These are phyloP conservation scores for Parnassius apollo DNA, from an alignment of 2,888 invertebrate species.

Conservation along the genomic window DNA sequence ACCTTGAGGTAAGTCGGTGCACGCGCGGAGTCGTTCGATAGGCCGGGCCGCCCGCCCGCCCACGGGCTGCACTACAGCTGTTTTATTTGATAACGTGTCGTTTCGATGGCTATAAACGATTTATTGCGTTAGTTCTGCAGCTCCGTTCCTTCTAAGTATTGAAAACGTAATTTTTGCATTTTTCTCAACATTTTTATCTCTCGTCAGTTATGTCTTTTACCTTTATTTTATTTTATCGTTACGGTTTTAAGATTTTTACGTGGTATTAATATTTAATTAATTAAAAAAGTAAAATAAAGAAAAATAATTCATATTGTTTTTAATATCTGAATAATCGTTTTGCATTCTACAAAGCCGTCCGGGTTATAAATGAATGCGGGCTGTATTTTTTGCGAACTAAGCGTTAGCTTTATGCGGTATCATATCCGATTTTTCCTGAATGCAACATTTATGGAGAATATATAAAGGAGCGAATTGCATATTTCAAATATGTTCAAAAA, in stretches of 20 bases:
- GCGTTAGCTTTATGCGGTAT: neutral
- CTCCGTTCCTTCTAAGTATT: neutral
- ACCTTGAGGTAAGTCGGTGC: slow-evolving; percentile 75
- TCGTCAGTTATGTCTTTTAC: neutral
- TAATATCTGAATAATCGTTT: no score
- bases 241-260: neutral
- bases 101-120: slow-evolving; percentile 30
- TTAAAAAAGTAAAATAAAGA: no score
- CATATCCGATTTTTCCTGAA: neutral
- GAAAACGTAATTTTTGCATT: no score
- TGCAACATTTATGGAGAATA: neutral
- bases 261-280: no score
- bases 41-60: slow-evolving; percentile 59
- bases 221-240: neutral
- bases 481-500: slow-evolving; percentile 28
- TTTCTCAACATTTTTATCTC: neutral
- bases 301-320: no score
- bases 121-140: slow-evolving; percentile 21
- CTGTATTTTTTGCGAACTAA: slow-evolving; percentile 1
- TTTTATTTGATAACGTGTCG: slow-evolving; percentile 63
- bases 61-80: slow-evolving; percentile 74
- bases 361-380: neutral
- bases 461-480: slow-evolving; percentile 2
- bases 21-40: slow-evolving; percentile 63
- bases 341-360: neutral